Evolutionary conservation across 2,113 vertebrate species (phyloP).

Genomic region (Eubucco bourcierii): DNA sequence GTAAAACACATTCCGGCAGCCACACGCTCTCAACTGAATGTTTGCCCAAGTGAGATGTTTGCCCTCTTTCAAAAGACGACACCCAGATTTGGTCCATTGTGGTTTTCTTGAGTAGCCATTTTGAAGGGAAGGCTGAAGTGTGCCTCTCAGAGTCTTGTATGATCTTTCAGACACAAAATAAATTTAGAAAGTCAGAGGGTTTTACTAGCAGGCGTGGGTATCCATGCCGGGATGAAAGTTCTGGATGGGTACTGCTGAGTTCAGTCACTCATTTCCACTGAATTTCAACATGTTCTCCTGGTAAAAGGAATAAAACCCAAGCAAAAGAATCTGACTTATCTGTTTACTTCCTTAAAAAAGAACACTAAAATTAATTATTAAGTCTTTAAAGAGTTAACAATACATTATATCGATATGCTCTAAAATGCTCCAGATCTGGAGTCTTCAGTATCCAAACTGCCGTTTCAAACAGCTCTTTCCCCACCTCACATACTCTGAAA

Average conservation of each 20-base stretch:
- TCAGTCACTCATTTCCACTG: neutral
- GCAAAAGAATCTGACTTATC: constrained; percentile 23
- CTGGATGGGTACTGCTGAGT: neutral
- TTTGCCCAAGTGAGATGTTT: neutral
- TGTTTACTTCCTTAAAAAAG: neutral
- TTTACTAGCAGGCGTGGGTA: neutral
- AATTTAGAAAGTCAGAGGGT: neutral
- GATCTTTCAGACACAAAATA: neutral
- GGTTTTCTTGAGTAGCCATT: neutral
- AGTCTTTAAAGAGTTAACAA: constrained; percentile 2
- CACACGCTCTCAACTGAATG: neutral
- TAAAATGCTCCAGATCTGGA: neutral
- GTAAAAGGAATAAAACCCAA: constrained; percentile 62
- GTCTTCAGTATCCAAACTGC: neutral
- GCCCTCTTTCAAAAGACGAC: neutral
- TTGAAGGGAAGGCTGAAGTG: neutral
- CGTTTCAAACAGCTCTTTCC: constrained; percentile 38
- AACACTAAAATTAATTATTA: constrained; percentile 6
- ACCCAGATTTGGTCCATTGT: neutral
- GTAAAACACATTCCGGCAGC: neutral
- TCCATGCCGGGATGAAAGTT: neutral
- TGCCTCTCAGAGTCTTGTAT: neutral
- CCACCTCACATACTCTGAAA: constrained; percentile 30
- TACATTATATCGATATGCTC: neutral
- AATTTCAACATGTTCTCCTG: neutral